Evolutionary conservation across 2,113 vertebrate species (phyloP).

Genomic region (human (Homo sapiens)): GRCh38 chr1:76402501-76403000

Average conservation of each 20-base stretch:
- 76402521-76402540: neutral
- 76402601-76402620: neutral
- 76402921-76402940: neutral
- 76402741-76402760: neutral
- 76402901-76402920: neutral
- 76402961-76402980: neutral
- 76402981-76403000: neutral
- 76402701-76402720: neutral
- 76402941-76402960: neutral
- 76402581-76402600: neutral
- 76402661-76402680: slow-evolving; percentile 27
- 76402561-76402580: neutral
- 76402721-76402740: neutral
- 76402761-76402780: neutral
- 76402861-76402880: neutral
- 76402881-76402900: neutral
- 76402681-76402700: neutral
- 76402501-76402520: neutral
- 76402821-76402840: neutral
- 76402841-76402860: neutral
- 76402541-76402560: neutral
- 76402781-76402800: neutral
- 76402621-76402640: neutral
- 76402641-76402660: neutral
- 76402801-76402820: neutral